Evolutionary conservation across 1,140 invertebrate genomes (phyloP), one percentile per base, ranked within the genome.

Genomic region (Ladona fulva): DNA sequence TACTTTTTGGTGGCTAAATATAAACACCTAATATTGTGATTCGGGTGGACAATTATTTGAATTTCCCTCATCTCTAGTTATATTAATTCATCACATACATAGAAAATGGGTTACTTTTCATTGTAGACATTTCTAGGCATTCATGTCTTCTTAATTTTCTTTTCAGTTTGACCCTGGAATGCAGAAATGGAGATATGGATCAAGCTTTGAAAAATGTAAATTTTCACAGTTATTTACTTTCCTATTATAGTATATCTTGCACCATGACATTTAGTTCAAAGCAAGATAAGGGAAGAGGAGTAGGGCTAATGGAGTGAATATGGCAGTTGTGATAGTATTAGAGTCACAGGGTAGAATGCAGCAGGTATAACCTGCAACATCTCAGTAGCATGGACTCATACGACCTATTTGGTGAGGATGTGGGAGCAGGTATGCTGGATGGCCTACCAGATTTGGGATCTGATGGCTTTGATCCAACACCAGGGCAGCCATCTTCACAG

Each of bases 351-450:
- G 42, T 29, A 37, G 79, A 77, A n/a, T 74, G 52, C 24, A 14
- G 29, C 59, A 73, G 76, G 76, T 22, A 22, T 24, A 74, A 42
- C 42, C 44, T 74, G 44, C 29, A 76, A 42, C 37, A 73, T 77
- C 76, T 29, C 76, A 73, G 74, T 37, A 91, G 90, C 88, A 94
- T 94, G 93, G 93, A 94, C 89, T 92, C 92, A 87, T 93, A 94
- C 89, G 92, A 94, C 86, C 89, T 94, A 88, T 94, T 94, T 89
- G 92, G 92, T 85, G 93, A 94, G 90, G 93, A 94, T 92, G 87
- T 89, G 84, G 92, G 92, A 88, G 92, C 91, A 87, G 92, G 92
- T 86, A 93, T 94, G 92, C 90, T 94, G 87, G 92, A 94, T 89
- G 91, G 91, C 87, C 89, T 94, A 87, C 90, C 91, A 86, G 93